Evolutionary conservation across 2,888 invertebrate genomes (phyloP).

Genomic region (Stegophylla sp.): DNA sequence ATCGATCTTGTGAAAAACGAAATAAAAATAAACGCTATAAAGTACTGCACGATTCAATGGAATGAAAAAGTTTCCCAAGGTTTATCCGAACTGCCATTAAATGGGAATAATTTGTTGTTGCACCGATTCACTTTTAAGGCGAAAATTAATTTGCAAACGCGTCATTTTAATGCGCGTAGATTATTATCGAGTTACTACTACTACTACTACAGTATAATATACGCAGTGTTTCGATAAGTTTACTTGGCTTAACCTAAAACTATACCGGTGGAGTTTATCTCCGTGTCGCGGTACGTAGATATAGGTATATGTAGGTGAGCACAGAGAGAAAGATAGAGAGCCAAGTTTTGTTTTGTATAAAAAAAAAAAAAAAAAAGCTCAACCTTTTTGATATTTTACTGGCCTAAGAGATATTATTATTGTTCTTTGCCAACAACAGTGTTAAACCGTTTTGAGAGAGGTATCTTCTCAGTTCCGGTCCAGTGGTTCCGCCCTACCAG

Average conservation of each 20-base stretch:
- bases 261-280: neutral
- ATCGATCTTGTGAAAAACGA: too few relatives aligned
- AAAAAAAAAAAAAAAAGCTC: neutral
- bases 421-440: neutral
- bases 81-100: neutral
- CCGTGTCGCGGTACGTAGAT: neutral
- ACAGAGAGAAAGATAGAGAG: neutral
- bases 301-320: neutral
- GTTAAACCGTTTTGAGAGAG: conserved; percentile 20
- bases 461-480: conserved; percentile 52
- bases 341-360: neutral
- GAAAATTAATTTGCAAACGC: conserved; percentile 11
- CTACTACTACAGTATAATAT: neutral
- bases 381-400: neutral
- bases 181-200: conserved; percentile 13
- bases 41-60: neutral
- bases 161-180: neutral
- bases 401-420: neutral
- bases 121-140: neutral
- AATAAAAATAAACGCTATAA: neutral
- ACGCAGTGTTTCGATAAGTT: neutral
- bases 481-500: conserved; percentile 18
- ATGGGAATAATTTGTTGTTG: neutral
- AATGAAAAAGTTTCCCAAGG: too few relatives aligned
- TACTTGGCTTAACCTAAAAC: neutral